Evolutionary conservation across 2,797 vertebrate genomes (phyloP).

Genomic region (Masticophis lateralis): DNA sequence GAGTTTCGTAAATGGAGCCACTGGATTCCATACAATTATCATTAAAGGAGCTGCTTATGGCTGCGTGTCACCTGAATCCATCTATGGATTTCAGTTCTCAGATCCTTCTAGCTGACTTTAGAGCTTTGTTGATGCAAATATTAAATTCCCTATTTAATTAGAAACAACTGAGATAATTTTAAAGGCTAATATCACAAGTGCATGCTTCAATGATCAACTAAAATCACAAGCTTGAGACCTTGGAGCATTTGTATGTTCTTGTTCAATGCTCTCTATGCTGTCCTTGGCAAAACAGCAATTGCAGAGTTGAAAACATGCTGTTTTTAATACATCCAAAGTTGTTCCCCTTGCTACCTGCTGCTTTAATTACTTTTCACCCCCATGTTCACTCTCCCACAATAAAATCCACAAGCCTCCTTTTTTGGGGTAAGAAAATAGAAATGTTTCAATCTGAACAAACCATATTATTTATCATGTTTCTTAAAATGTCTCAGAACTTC

Average conservation of each 20-base stretch:
- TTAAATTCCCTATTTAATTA: background rate
- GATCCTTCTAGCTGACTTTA: background rate
- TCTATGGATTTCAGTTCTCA: background rate
- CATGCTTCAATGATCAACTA: background rate
- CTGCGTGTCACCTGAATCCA: background rate
- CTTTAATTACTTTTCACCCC: constrained; percentile 34
- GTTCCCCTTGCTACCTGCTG: constrained; percentile 17
- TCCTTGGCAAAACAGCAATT: background rate
- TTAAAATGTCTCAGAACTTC: background rate
- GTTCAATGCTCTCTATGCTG: background rate
- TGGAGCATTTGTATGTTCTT: rapidly evolving
- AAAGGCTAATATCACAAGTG: constrained; percentile 7
- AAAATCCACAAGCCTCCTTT: background rate
- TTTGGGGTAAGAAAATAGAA: background rate
- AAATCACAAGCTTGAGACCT: background rate
- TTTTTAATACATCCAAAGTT: constrained; percentile 26
- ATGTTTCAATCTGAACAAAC: background rate
- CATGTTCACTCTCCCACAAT: background rate
- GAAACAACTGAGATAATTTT: constrained; percentile 5
- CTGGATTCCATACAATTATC: background rate
- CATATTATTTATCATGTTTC: background rate
- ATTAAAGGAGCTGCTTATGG: background rate
- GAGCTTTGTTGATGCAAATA: background rate
- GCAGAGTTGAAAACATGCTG: constrained; percentile 4
- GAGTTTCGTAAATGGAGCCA: background rate